A percentile compares a stretch with the other conserved stretches of the same genome.
Conservation (phyloP, 2,888 invertebrate species). For the Tenthredo mesomela region DNA sequence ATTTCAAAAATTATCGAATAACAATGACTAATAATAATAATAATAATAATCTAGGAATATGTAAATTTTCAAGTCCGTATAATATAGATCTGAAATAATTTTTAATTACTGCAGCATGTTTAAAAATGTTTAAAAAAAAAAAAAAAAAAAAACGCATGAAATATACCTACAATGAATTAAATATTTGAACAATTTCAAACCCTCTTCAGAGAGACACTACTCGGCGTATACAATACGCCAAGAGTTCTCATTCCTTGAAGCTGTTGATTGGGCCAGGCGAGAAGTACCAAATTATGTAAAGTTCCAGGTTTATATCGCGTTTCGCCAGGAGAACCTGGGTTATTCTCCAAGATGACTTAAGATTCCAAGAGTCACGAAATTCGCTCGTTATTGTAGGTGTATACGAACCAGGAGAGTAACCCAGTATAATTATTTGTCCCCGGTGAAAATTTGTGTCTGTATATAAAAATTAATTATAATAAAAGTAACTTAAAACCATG, state of each 20-base stretch:
- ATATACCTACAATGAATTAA: background rate
- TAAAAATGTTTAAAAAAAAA: too few relatives aligned
- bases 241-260: background rate
- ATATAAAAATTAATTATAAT: background rate
- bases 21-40: too few relatives aligned
- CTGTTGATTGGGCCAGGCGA: slow-evolving; percentile 5
- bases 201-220: background rate
- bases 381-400: background rate
- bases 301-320: slow-evolving; percentile 21
- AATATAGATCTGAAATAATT: too few relatives aligned
- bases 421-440: slow-evolving; percentile 2
- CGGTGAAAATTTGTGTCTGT: background rate
- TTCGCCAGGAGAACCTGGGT: background rate
- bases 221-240: background rate
- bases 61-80: too few relatives aligned
- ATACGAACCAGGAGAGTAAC: background rate
- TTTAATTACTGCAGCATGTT: background rate
- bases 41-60: too few relatives aligned
- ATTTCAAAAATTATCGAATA: too few relatives aligned
- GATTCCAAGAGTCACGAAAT: slow-evolving; percentile 1
- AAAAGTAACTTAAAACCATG: background rate
- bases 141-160: too few relatives aligned
- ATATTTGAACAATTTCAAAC: background rate
- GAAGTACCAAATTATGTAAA: slow-evolving; percentile 22
- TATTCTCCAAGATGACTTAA: background rate